Conservation (phyloP, 37 sponge, comb jelly and placozoan genomes). For the Mnemiopsis leidyi region DNA sequence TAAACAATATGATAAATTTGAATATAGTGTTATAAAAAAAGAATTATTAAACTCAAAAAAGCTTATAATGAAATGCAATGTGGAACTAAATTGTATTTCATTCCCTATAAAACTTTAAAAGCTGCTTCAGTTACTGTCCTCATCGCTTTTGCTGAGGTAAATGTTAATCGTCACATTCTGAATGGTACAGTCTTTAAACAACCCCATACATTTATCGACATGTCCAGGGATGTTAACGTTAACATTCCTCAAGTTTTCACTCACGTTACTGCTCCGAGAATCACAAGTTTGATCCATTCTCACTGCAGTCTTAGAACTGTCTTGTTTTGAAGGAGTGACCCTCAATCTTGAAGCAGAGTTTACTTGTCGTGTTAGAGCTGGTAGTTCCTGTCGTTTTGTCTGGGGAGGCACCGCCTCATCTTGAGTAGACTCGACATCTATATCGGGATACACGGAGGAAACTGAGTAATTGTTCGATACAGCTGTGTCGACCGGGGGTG, state of each 20-base stretch:
- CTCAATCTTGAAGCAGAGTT: neutral
- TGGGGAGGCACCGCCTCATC: neutral
- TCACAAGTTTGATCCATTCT: neutral
- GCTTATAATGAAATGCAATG: too few relatives aligned
- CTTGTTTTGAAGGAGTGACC: neutral
- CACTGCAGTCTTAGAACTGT: neutral
- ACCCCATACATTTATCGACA: neutral
- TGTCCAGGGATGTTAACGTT: conserved; percentile 2
- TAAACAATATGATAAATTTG: neutral
- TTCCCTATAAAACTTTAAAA: too few relatives aligned
- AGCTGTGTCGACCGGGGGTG: neutral
- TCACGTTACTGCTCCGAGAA: neutral
- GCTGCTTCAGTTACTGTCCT: neutral
- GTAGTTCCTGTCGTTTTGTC: neutral
- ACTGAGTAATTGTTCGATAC: neutral
- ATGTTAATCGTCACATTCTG: conserved; percentile 53
- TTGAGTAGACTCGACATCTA: neutral
- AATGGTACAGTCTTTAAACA: conserved; percentile 33
- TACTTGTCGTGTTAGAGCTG: neutral
- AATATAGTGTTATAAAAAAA: too few relatives aligned
- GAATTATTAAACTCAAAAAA: too few relatives aligned
- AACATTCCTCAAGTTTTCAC: conserved; percentile 3
- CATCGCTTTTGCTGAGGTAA: neutral
- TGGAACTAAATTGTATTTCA: too few relatives aligned
- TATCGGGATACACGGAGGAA: neutral